Percentiles rank a stretch among this genome's conserved stretches.
phyloP scores from a whole-genome alignment of 2,113 vertebrate genomes.

The Istiophorus platypterus region DNA sequence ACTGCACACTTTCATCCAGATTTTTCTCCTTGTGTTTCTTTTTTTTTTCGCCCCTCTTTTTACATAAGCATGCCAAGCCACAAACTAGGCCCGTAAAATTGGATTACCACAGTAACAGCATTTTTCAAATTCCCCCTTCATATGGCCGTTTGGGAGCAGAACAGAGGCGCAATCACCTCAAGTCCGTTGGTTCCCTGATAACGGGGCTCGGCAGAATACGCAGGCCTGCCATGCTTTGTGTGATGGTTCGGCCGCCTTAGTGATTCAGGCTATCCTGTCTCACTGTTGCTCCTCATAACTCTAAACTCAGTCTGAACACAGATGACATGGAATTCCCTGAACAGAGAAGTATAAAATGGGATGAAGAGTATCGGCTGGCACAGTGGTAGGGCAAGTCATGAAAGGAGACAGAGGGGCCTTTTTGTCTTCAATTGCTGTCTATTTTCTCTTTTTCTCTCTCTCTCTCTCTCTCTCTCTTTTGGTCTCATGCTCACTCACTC shows the following conservation, averaged over 20 bases:
- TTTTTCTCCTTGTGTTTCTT: constrained; percentile 17
- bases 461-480: constrained; percentile 10
- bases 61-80: constrained; percentile 44
- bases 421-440: constrained; percentile 46
- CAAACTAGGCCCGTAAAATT: constrained; percentile 66
- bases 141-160: constrained; percentile 42
- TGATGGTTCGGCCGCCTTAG: constrained; percentile 18
- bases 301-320: constrained; percentile 17
- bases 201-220: constrained; percentile 31
- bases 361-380: constrained; percentile 58
- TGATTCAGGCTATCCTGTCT: constrained; percentile 36
- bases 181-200: constrained; percentile 33
- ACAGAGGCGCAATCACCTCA: constrained; percentile 44
- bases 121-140: constrained; percentile 69
- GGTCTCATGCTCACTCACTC: too few species aligned
- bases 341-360: constrained; percentile 17
- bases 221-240: constrained; percentile 14
- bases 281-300: constrained; percentile 24
- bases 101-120: constrained; percentile 71
- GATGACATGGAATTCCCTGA: constrained; percentile 35
- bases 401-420: constrained; percentile 54
- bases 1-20: constrained; percentile 3
- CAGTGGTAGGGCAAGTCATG: constrained; percentile 28
- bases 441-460: constrained; percentile 20
- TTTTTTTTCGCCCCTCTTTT: constrained; percentile 12